Base-by-base conservation (phyloP, 1,140 invertebrate genomes). In the Zaprionus lachaisei region DNA sequence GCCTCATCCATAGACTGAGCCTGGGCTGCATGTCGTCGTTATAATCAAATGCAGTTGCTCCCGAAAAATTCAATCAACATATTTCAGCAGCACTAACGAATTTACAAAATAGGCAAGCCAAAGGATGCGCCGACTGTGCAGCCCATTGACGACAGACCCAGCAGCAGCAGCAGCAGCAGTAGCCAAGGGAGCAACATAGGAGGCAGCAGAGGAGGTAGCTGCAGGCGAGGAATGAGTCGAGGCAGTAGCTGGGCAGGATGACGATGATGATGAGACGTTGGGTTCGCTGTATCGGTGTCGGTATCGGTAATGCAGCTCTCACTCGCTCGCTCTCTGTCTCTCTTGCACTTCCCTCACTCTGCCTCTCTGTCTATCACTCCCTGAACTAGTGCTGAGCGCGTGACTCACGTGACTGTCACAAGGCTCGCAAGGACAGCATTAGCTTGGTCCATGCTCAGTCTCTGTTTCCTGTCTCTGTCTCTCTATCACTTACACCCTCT, bases 81-180 rank as follows among this genome's bases (percentile, higher is more conserved):
- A 91, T 91, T 91, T 91, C 89, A 91, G 84, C 89, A 84, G 89
- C 89, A 91, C 89, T 91, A 91, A 91, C 89, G 89, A 91, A 91
- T 91, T 91, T 91, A 91, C 89, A 89, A 91, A 91, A 91, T 91
- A 91, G 89, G 89, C 89, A 91, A 89, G 57, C 81, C 89, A 91
- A 91, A 91, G 89, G 84, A 91, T 89, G 82, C 75, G 81, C 85
- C 85, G 85, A 26, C 68, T 60, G 44, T 41, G 58, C 11, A 31
- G 24, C 24, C 70, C 57, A 34, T 31, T 58, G 58, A 60, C 17
- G 41, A 54, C 61, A 64, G 44, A 47, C 41, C n/a, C 62, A 64
- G 14, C 38, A 34, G 41, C 47, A 37, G 24, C 20, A 64, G 14
- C 62, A 64, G 14, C 62, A 64, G 14, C 62, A 44, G 47, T 5